Percentiles rank a stretch among this genome's conserved stretches.
phyloP scores from a whole-genome alignment of 2,113 vertebrate genomes.

The Sebastes schlegelii region DNA sequence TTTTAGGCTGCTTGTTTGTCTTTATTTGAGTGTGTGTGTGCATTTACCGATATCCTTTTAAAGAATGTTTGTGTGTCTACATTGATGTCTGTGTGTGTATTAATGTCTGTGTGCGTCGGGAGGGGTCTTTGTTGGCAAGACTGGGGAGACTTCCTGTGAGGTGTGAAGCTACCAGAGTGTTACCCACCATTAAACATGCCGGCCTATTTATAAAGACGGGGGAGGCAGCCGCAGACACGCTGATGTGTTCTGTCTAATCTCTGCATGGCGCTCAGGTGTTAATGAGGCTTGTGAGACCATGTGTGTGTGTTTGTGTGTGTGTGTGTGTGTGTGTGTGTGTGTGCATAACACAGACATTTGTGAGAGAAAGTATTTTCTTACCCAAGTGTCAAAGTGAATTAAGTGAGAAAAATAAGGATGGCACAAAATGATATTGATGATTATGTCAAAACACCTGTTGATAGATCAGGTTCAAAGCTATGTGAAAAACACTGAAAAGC shows the following conservation, averaged over 20 bases:
- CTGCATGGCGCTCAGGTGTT: constrained; percentile 50
- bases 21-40: not conserved
- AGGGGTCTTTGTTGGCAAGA: constrained; percentile 4
- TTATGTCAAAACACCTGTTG: constrained; percentile 10
- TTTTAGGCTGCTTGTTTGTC: not conserved
- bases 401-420: constrained; percentile 11
- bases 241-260: constrained; percentile 32
- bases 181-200: constrained; percentile 17
- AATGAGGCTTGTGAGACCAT: constrained; percentile 51
- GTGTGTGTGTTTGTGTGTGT: not conserved
- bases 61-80: not conserved
- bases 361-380: not conserved
- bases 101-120: constrained; percentile 1
- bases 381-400: constrained; percentile 35
- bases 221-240: constrained; percentile 28
- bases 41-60: not conserved
- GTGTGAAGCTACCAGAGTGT: constrained; percentile 50
- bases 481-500: not conserved
- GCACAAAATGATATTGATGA: not conserved
- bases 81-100: not conserved
- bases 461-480: not conserved
- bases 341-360: not conserved
- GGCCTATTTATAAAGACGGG: constrained; percentile 57
- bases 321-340: not conserved
- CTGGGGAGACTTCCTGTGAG: constrained; percentile 47